Base-by-base conservation (phyloP, 2,113 vertebrate genomes). In the Oenanthe oenanthe region DNA sequence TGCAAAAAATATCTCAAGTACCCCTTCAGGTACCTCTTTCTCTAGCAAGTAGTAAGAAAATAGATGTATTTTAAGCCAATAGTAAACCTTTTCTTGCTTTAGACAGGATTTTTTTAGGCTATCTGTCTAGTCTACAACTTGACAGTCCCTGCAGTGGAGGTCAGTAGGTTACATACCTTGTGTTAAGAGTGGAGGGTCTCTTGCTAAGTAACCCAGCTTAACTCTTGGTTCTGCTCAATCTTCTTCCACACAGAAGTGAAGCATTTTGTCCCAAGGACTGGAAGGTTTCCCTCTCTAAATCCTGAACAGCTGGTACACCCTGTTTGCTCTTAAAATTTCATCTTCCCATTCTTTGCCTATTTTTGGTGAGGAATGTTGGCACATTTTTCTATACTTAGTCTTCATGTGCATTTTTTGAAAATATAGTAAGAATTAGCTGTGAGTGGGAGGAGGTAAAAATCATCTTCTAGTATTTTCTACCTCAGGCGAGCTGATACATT, bases 321-420 rank as follows among this genome's bases (percentile, higher is more conserved):
- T 87, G 82, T 90, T 96, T 92, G 90, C 85, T 86, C 86, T 93
- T 89, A 96, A 96, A 96, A 89, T 86, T 84, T 95, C 94, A 57
- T 96, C 95, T 95, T 96, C 95, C 95, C 93, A 90, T 95, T 97
- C 94, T 96, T 96, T 97, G 94, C 85, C 93, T 96, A 94, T 96
- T 97, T 97, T 92, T 95, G 96, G 95, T 93, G 88, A 90, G 93
- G 94, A 96, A 96, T 94, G 95, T 74, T 84, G 90, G 82, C 68
- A 80, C 93, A 96, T 96, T 96, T 96, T 96, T 97, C 92, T 88
- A 66, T 82, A 89, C 78, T 97, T 96, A 95, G 93, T 88, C 82
- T 95, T 94, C 81, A 26, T 94, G 87, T 92, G 89, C 89, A 77
- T 96, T 96, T 96, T 96, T 94, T 79, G 7, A 92, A 95, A 91